A percentile compares a stretch with the other conserved stretches of the same genome.
phyloP scores from a whole-genome alignment of 2,113 vertebrate genomes.

The Peromyscus leucopus region DNA sequence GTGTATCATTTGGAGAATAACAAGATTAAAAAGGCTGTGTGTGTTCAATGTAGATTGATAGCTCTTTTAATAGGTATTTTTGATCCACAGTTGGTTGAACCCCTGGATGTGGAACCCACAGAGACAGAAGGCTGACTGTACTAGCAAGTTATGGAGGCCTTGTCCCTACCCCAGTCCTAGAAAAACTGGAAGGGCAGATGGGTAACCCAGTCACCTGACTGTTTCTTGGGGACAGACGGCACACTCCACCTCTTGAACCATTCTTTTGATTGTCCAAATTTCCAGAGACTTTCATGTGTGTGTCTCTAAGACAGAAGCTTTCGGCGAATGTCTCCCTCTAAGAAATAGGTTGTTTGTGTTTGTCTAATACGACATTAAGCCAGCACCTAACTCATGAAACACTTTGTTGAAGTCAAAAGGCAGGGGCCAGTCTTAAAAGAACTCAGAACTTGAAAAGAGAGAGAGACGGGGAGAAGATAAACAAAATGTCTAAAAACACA shows the following conservation, averaged over 20 bases:
- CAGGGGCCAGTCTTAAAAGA: background rate
- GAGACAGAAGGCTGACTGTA: background rate
- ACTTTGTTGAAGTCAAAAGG: constrained; percentile 37
- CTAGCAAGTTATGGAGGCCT: background rate
- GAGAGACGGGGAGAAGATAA: background rate
- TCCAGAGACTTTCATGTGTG: background rate
- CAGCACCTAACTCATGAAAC: background rate
- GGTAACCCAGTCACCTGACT: background rate
- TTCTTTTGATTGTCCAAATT: background rate
- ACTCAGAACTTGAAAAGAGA: background rate
- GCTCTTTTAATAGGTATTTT: background rate
- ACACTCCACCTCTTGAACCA: background rate
- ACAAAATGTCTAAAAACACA: background rate
- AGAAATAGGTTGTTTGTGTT: background rate
- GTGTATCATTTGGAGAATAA: background rate
- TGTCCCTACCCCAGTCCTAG: background rate
- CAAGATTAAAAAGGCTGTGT: background rate
- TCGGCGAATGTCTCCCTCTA: background rate
- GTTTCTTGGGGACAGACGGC: background rate
- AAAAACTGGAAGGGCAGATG: background rate
- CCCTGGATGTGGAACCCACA: no score
- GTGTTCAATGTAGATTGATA: background rate
- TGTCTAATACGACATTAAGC: background rate
- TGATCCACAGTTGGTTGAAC: background rate
- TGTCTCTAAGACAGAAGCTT: background rate